phyloP scores from a whole-genome alignment of 2,888 invertebrate species.

The Hyles lineata region DNA sequence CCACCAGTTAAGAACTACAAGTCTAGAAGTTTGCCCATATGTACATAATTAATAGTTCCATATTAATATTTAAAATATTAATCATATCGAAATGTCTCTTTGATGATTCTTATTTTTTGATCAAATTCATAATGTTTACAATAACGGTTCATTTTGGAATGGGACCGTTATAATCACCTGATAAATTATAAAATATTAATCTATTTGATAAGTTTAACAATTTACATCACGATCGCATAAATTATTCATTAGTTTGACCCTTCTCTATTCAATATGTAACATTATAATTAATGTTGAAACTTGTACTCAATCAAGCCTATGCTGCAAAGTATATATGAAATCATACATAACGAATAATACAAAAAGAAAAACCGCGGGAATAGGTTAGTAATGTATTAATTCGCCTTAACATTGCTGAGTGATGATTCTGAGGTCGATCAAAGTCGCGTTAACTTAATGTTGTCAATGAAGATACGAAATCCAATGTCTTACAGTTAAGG shows the following conservation, averaged over 20 bases:
- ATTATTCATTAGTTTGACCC: conserved; percentile 23
- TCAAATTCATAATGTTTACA: neutral
- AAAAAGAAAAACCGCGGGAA: too few species aligned
- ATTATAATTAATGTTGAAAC: neutral
- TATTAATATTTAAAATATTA: neutral
- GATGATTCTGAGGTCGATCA: too few species aligned
- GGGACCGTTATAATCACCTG: conserved; percentile 42
- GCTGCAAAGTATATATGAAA: neutral
- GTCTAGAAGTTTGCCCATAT: too few species aligned
- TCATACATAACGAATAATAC: too few species aligned
- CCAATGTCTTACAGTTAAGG: too few species aligned
- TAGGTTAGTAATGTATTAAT: too few species aligned
- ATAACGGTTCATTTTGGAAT: conserved; percentile 19
- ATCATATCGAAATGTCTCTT: neutral
- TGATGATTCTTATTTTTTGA: neutral
- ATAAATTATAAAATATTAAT: conserved; percentile 35
- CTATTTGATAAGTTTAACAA: conserved; percentile 34
- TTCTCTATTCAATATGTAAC: neutral
- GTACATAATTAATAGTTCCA: too few species aligned
- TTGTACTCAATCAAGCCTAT: neutral
- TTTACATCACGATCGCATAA: conserved; percentile 33
- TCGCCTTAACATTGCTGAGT: too few species aligned
- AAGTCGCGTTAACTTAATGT: too few species aligned
- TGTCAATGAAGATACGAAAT: too few species aligned
- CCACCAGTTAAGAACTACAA: too few species aligned